These are phyloP conservation scores for Aleiodes alternator DNA, from an alignment of 2,888 invertebrate genomes.

Conservation along the genomic window DNA sequence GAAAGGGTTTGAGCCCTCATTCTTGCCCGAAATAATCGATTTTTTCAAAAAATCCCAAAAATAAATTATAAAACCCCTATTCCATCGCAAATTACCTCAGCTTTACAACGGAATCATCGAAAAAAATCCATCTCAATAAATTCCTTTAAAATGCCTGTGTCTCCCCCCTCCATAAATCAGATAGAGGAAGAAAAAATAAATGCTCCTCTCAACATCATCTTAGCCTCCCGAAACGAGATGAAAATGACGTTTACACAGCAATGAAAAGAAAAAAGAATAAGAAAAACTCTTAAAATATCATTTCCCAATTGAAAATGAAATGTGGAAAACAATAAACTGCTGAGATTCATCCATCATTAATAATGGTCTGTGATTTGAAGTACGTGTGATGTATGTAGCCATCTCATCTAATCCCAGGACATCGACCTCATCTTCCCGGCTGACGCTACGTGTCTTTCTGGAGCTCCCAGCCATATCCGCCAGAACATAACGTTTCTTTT, in stretches of 20 bases:
- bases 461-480: conserved; percentile 12
- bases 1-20: no score
- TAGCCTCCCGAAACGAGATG: neutral
- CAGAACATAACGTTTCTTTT: conserved; percentile 3
- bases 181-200: no score
- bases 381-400: neutral
- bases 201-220: neutral
- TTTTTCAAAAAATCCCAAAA: no score
- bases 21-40: no score
- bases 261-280: neutral
- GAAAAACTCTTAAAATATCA: conserved; percentile 4
- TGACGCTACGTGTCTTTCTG: conserved; percentile 12
- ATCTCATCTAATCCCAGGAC: conserved; percentile 11
- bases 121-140: no score
- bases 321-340: neutral
- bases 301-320: conserved; percentile 16
- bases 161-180: no score
- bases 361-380: conserved; percentile 8
- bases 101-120: no score
- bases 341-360: conserved; percentile 12
- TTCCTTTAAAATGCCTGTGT: no score
- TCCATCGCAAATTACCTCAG: no score
- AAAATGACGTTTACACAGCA: neutral
- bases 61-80: no score
- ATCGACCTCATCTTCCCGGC: conserved; percentile 13